Percentiles rank a stretch among this genome's conserved stretches.
These are phyloP conservation scores for Microcebus lehilahytsara DNA, from an alignment of 2,113 vertebrate species.

Conservation along the genomic window DNA sequence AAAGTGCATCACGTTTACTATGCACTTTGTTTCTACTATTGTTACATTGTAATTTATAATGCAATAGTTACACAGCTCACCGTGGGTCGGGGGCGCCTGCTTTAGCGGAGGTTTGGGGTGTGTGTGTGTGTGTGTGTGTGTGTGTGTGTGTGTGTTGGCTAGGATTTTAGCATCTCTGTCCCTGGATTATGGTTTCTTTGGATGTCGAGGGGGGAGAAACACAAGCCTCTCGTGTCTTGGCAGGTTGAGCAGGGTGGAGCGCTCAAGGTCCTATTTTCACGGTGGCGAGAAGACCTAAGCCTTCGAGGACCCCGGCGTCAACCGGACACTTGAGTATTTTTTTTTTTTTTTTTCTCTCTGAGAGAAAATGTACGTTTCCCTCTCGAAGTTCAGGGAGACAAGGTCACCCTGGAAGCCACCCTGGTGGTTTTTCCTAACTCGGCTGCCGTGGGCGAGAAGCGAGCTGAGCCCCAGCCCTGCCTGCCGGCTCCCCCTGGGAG, in stretches of 20 bases:
- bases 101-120: not conserved
- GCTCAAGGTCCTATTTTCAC: not conserved
- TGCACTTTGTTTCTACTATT: no score
- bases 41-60: no score
- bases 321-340: not conserved
- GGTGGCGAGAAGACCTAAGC: not conserved
- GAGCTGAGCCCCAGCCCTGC: rapidly evolving
- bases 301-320: rapidly evolving
- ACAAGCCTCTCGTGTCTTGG: not conserved
- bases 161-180: not conserved
- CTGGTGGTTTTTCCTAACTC: not conserved
- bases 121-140: rapidly evolving
- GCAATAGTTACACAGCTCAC: no score
- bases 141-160: not conserved
- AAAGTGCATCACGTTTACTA: no score
- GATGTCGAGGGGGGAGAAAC: no score
- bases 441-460: not conserved
- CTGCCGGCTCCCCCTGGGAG: not conserved
- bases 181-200: not conserved
- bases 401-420: not conserved
- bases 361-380: not conserved
- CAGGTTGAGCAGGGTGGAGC: not conserved
- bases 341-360: no score
- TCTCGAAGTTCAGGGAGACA: not conserved
- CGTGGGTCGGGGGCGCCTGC: no score